These are phyloP conservation scores for Diplosoma virens DNA, from an alignment of 23 tunicate genomes.

Conservation along the genomic window DNA sequence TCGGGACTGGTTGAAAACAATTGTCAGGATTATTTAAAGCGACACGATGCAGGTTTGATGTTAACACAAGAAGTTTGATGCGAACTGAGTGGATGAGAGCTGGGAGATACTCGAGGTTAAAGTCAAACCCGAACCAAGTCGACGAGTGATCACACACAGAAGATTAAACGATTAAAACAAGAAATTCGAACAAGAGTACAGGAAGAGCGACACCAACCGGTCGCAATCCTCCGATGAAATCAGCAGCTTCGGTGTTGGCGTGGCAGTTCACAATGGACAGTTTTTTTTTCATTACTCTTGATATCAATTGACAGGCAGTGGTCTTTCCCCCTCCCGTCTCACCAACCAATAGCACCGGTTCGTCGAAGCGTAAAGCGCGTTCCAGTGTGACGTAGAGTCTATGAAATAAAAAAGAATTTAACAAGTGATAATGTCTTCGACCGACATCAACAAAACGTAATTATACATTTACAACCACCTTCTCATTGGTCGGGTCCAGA, in stretches of 20 bases:
- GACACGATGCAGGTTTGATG: no score
- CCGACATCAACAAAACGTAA: no score
- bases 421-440: slow-evolving; percentile 19
- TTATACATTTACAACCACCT: slow-evolving; percentile 14
- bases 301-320: slow-evolving; percentile 75
- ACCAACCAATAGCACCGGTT: slow-evolving; percentile 90
- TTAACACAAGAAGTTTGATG: no score
- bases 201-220: slow-evolving; percentile 90
- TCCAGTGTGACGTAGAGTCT: slow-evolving; percentile 71
- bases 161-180: no score
- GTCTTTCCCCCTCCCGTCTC: slow-evolving; percentile 99
- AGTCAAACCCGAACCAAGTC: no score
- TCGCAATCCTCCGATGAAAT: slow-evolving; percentile 93
- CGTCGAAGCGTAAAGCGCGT: slow-evolving; percentile 78
- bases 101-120: no score
- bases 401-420: background rate
- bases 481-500: slow-evolving; percentile 91
- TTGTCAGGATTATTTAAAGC: no score
- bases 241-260: slow-evolving; percentile 95
- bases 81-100: no score
- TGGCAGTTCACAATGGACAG: slow-evolving; percentile 83
- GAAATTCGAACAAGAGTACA: no score
- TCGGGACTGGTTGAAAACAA: slow-evolving; percentile 4
- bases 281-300: slow-evolving; percentile 18
- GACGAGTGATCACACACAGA: no score